Evolutionary conservation across 2,113 vertebrate genomes (phyloP), one percentile per base, ranked within the genome.

Genomic region (Oncorhynchus keta): DNA sequence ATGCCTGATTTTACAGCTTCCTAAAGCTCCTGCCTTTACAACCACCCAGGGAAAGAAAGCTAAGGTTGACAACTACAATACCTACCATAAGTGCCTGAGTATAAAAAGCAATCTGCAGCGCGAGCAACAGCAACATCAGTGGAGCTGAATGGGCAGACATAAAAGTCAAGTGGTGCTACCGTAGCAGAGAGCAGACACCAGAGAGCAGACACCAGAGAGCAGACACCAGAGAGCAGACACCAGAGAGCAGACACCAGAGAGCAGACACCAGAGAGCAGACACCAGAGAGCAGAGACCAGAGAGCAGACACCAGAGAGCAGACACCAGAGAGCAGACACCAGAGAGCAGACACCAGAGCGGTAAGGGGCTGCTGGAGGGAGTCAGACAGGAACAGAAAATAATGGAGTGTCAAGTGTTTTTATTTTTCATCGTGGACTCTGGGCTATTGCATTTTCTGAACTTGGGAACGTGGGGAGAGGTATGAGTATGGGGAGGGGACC

Each of bases 391-490:
- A 70, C 75, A 48, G 45, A 55, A 79, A 76, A 81, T 83, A 78
- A 84, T 76, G 68, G 70, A 75, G 76, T 49, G 45, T 76, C 71
- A 68, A 71, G 69, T 76, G n/a, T 78, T 71, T 76, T 74, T 16
- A 45, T 79, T 81, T 75, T 66, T 62, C 45, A 18, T 78, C 5
- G 39, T 22, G 22, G 4, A 78, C 73, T 75, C 30, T 12, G 66
- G 59, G 74, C 67, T 75, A 70, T 79, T 74, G 39, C 80, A 16
- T 70, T 77, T 83, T 76, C 75, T 84, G 72, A 79, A 79, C 57
- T 26, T 32, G 74, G 68, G 32, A 45, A 26, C 20, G 66, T 64
- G 65, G 70, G 71, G 51, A 5, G 51, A 55, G 16, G 51, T 45
- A 45, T 45, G 7, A 9, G 8, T 55, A 55, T 4, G 13, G 16